Base-by-base conservation (phyloP, 1,140 invertebrate species). In the Daktulosphaira vitifoliae region DNA sequence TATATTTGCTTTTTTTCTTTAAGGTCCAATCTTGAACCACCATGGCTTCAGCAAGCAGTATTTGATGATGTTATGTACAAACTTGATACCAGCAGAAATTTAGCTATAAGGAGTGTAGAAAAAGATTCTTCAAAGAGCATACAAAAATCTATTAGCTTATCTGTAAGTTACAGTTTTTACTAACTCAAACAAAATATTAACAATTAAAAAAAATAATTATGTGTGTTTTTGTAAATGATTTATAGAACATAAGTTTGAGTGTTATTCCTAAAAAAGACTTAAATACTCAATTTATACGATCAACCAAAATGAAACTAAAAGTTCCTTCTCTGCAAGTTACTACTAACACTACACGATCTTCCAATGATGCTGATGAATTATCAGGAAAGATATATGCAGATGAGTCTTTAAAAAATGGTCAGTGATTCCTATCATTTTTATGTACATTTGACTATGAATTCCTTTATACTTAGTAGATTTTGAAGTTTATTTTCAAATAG, bases 21-120 rank as follows among this genome's bases (percentile, higher is more conserved):
- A 65, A 68, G 65, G 52, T 18, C 52, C 33, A 65, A 75, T 52
- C 69, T 81, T 50, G 76, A 77, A 66, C 77, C 78, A 46, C 79
- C 79, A 8, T 69, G 76, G n/a, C 67, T 91, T 23, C 89, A 91
- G 73, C 87, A 91, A 76, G 89, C 88, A 20, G 84, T 87, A 11
- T 89, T 92, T 74, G 89, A 91, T 72, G 85, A 90, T 73, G 80
- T 83, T 67, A 77, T 88, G 0, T 92, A 89, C 75, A 80, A 85
- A 65, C 81, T 92, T 46, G 89, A 92, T 75, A 84, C 92, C 20
- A 87, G 87, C 80, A 78, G 90, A 46, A 90, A 90, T 73, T 81
- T 92, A 13, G 82, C 80, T 7, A 75, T 76, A 7, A 74, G 79
- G 62, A 71, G 66, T 33, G 62, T 67, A 9, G 67, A 70, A 65